Conservation (phyloP, 2,113 vertebrate genomes). For the Rhinichthys klamathensis region DNA sequence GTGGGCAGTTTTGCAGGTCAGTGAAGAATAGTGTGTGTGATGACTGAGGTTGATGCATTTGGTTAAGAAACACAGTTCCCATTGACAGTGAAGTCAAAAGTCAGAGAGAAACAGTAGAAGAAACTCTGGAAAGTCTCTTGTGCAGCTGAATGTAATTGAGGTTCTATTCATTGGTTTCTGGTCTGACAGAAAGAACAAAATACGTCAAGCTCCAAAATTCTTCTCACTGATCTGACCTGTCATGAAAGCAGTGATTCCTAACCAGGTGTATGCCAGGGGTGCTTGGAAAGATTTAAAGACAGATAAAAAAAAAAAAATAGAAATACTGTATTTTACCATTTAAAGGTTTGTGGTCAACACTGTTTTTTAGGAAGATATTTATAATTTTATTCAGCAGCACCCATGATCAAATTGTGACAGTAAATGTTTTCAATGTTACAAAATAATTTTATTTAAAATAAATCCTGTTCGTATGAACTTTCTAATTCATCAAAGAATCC, state of each 20-base stretch:
- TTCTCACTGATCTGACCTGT: neutral
- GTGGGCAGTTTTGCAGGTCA: slow-evolving; percentile 23
- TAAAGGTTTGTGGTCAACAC: neutral
- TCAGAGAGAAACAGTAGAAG: neutral
- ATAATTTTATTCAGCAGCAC: neutral
- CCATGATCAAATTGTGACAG: neutral
- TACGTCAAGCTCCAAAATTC: neutral
- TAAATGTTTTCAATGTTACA: neutral
- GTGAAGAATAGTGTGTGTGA: neutral
- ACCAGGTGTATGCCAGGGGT: neutral
- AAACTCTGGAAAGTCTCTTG: neutral
- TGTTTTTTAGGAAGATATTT: neutral
- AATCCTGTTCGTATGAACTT: too few species aligned
- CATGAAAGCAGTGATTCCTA: neutral
- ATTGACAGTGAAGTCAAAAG: slow-evolving; percentile 14
- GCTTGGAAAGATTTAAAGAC: neutral
- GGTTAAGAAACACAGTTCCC: neutral
- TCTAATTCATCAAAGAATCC: too few species aligned
- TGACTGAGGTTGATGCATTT: neutral
- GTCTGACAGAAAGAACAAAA: slow-evolving; percentile 2
- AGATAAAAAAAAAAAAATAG: neutral
- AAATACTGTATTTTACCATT: neutral
- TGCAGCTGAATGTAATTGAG: neutral
- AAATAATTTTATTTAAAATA: too few species aligned
- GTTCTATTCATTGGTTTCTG: neutral